A percentile compares a stretch with the other conserved stretches of the same genome.
phyloP scores from a whole-genome alignment of 2,113 vertebrate genomes.

The Silurus meridionalis region DNA sequence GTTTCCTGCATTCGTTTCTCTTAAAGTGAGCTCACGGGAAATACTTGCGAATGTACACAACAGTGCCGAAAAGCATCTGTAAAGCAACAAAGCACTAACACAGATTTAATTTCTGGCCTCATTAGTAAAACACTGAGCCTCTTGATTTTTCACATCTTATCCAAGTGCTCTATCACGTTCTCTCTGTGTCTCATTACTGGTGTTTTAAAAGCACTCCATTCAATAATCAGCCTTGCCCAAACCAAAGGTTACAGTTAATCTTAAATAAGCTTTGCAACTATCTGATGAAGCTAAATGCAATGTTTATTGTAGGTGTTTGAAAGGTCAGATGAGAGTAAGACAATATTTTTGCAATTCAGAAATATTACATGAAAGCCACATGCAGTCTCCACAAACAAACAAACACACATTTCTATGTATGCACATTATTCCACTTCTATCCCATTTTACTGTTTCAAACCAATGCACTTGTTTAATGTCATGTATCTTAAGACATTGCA shows the following conservation, averaged over 20 bases:
- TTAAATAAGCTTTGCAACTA: slow-evolving; percentile 11
- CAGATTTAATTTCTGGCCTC: slow-evolving; percentile 55
- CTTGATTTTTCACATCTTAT: slow-evolving; percentile 49
- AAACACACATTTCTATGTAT: background rate
- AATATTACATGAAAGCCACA: background rate
- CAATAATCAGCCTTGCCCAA: slow-evolving; percentile 31
- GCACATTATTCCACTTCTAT: background rate
- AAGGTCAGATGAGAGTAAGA: background rate
- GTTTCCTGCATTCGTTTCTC: slow-evolving; percentile 26
- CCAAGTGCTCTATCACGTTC: slow-evolving; percentile 23
- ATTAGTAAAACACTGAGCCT: slow-evolving; percentile 53
- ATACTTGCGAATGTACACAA: slow-evolving; percentile 39
- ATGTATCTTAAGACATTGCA: background rate
- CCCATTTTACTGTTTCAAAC: background rate
- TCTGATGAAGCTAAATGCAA: slow-evolving; percentile 17
- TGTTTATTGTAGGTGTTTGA: background rate
- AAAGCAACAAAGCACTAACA: slow-evolving; percentile 50
- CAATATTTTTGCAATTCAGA: background rate
- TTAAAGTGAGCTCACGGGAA: slow-evolving; percentile 35
- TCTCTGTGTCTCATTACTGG: slow-evolving; percentile 35
- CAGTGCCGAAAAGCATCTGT: slow-evolving; percentile 35
- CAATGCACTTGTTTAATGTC: background rate
- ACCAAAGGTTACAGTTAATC: slow-evolving; percentile 37
- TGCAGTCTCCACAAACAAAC: background rate
- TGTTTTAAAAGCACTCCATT: slow-evolving; percentile 38